These are phyloP conservation scores for Brachyhypopomus gauderio DNA, from an alignment of 2,113 vertebrate genomes.

Conservation along the genomic window DNA sequence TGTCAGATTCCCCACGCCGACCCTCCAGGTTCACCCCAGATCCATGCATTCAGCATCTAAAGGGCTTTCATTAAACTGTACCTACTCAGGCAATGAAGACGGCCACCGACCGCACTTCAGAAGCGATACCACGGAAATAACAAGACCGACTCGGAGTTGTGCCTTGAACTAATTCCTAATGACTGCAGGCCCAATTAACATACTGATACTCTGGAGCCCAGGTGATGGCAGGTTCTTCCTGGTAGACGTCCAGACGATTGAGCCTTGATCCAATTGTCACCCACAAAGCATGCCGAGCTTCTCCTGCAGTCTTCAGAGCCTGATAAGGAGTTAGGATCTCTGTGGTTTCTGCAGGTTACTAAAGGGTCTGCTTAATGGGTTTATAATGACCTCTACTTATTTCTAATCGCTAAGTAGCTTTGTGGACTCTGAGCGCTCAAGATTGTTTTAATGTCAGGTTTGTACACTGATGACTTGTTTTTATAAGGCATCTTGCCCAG, in stretches of 20 bases:
- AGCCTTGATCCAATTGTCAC: slow-evolving; percentile 28
- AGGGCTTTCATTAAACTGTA: slow-evolving; percentile 39
- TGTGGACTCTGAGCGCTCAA: slow-evolving; percentile 59
- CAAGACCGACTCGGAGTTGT: slow-evolving; percentile 26
- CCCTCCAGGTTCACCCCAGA: slow-evolving; percentile 28
- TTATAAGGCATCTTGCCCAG: slow-evolving; percentile 2
- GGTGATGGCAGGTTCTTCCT: slow-evolving; percentile 25
- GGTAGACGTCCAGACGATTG: slow-evolving; percentile 22
- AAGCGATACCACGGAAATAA: slow-evolving; percentile 37
- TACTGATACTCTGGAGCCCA: slow-evolving; percentile 23
- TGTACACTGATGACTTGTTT: slow-evolving; percentile 33
- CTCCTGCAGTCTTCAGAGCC: slow-evolving; percentile 29
- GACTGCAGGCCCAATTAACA: slow-evolving; percentile 42
- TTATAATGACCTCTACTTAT: slow-evolving; percentile 73
- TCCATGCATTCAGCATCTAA: slow-evolving; percentile 36
- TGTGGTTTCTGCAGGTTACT: slow-evolving; percentile 45
- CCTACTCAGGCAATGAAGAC: slow-evolving; percentile 41
- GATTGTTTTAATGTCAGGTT: slow-evolving; percentile 42
- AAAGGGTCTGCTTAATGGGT: slow-evolving; percentile 62
- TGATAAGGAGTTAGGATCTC: slow-evolving; percentile 36
- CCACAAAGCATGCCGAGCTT: slow-evolving; percentile 19
- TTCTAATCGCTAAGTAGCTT: slow-evolving; percentile 69
- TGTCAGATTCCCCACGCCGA: slow-evolving; percentile 54
- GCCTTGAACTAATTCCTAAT: slow-evolving; percentile 42
- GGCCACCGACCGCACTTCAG: slow-evolving; percentile 29